Evolutionary conservation across 2,888 invertebrate genomes (phyloP).

Genomic region (Rotaria sp.): DNA sequence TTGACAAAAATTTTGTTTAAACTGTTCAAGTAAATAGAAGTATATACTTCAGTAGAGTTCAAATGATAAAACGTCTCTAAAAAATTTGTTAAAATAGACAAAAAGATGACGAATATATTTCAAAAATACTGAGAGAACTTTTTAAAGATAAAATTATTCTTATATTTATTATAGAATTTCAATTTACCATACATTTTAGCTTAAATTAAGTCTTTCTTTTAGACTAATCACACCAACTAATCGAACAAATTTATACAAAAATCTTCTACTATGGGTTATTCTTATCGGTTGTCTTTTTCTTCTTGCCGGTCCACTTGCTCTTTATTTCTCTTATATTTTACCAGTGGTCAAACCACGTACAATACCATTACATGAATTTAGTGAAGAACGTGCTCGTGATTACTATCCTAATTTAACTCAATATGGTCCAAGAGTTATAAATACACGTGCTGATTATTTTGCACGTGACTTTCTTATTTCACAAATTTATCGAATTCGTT

Average conservation of each 20-base stretch:
- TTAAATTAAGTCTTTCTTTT: background rate
- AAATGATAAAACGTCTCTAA: no score
- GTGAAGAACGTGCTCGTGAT: conserved; percentile 29
- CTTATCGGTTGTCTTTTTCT: background rate
- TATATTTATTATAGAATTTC: no score
- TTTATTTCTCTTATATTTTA: background rate
- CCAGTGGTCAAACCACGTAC: background rate
- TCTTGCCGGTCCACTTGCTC: background rate
- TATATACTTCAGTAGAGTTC: no score
- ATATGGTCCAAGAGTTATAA: background rate
- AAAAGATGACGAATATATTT: no score
- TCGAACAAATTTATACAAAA: background rate
- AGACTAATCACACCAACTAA: background rate
- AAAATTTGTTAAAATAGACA: no score
- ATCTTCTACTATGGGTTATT: background rate
- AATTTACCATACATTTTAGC: background rate
- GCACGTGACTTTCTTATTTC: conserved; percentile 11
- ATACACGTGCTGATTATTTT: background rate
- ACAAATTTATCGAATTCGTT: background rate
- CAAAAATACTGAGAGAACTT: no score
- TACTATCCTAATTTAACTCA: background rate
- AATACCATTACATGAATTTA: background rate
- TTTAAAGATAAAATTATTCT: background rate
- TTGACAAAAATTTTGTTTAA: no score
- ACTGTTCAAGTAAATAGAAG: no score